phyloP scores from a whole-genome alignment of 1,140 invertebrate genomes.

The Samia ricini region DNA sequence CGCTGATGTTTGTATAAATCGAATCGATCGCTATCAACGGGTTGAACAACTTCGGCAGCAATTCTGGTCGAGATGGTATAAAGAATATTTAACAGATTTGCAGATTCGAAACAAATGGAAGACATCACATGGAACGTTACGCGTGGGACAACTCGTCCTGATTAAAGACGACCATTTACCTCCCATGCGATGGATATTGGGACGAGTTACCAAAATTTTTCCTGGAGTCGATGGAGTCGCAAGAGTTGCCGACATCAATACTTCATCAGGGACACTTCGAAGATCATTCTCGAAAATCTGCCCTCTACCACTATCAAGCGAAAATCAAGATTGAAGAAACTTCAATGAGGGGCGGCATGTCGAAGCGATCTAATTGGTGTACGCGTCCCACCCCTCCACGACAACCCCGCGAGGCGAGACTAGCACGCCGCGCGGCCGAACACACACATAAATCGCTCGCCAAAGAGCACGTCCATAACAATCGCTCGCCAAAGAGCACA shows the following conservation, averaged over 20 bases:
- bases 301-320: not conserved
- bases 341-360: no score
- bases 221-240: conserved; percentile 19
- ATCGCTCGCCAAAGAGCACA: no score
- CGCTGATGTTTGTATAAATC: conserved; percentile 5
- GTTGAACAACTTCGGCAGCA: conserved; percentile 13
- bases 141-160: conserved; percentile 14
- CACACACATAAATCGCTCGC: no score
- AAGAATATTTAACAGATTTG: conserved; percentile 24
- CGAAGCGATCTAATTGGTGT: no score
- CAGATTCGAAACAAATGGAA: conserved; percentile 29
- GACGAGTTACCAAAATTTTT: conserved; percentile 6
- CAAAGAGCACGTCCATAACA: no score
- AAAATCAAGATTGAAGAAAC: no score
- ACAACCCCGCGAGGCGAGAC: no score
- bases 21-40: conserved; percentile 14
- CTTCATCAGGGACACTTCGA: conserved; percentile 9
- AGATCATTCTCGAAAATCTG: conserved; percentile 23
- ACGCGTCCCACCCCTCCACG: no score
- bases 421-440: no score
- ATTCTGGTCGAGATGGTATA: conserved; percentile 31
- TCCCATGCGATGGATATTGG: conserved; percentile 22
- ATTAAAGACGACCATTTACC: conserved; percentile 20
- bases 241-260: conserved; percentile 23
- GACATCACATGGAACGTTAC: not conserved